Evolutionary conservation across 1,140 invertebrate species (phyloP).

Genomic region (Psix sp.): DNA sequence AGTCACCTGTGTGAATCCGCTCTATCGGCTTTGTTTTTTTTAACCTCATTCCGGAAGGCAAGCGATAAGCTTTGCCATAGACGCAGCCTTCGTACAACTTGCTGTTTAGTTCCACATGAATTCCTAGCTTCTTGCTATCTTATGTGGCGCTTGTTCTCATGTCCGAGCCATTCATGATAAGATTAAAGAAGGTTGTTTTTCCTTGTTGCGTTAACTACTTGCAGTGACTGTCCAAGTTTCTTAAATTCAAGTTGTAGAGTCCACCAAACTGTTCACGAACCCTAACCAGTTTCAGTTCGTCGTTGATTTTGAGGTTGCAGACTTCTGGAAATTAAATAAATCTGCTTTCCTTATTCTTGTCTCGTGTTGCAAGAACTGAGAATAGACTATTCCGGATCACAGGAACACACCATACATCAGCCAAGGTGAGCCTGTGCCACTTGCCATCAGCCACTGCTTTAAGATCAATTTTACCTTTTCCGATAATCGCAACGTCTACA

Average conservation of each 20-base stretch:
- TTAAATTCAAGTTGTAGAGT: slow-evolving; percentile 16
- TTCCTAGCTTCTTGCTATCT: slow-evolving; percentile 49
- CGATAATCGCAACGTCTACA: slow-evolving; percentile 7
- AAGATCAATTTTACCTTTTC: slow-evolving; percentile 18
- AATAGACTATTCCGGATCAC: slow-evolving; percentile 21
- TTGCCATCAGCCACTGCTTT: slow-evolving; percentile 1
- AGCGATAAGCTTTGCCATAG: no score
- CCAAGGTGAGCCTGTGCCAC: slow-evolving; percentile 1
- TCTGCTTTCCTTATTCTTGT: slow-evolving; percentile 11
- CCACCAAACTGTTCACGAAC: slow-evolving; percentile 13
- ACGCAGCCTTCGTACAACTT: slow-evolving; percentile 65
- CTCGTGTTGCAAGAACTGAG: slow-evolving; percentile 22
- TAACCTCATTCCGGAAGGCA: no score
- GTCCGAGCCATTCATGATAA: slow-evolving; percentile 64
- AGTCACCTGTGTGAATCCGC: no score
- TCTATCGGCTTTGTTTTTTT: no score
- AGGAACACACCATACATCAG: slow-evolving; percentile 8
- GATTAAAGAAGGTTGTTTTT: slow-evolving; percentile 44
- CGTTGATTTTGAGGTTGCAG: slow-evolving; percentile 14
- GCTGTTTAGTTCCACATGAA: slow-evolving; percentile 50
- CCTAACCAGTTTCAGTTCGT: slow-evolving; percentile 4
- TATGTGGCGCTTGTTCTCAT: slow-evolving; percentile 63
- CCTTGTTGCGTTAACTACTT: slow-evolving; percentile 9
- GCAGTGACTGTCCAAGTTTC: slow-evolving; percentile 2
- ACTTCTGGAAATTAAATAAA: slow-evolving; percentile 15